Conservation (phyloP, 2,113 vertebrate genomes). For the Martes martes region DNA sequence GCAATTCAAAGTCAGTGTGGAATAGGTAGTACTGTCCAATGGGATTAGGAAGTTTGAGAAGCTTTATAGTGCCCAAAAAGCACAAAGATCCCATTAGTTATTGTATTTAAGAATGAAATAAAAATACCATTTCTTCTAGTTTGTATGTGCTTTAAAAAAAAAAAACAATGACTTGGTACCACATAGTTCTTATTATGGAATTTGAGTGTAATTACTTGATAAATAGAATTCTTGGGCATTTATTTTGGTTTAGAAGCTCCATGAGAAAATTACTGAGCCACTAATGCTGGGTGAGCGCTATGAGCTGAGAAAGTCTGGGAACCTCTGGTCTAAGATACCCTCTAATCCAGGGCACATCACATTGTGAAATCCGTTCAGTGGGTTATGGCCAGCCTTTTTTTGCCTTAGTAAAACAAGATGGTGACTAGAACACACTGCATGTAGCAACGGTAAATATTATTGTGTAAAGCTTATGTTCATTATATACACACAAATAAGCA, state of each 20-base stretch:
- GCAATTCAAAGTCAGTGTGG: not conserved
- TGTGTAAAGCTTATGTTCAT: not conserved
- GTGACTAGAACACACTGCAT: not conserved
- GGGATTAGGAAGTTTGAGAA: not conserved
- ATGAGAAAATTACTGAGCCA: not conserved
- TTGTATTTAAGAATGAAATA: not conserved
- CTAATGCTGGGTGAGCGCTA: not conserved
- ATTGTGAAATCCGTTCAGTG: not conserved
- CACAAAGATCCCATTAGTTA: not conserved
- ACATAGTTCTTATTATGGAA: not conserved
- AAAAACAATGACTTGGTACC: not conserved
- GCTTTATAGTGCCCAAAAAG: not conserved
- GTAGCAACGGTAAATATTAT: not conserved
- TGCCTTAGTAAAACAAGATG: conserved; percentile 5
- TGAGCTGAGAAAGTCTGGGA: not conserved
- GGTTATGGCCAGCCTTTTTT: not conserved
- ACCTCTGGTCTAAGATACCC: not conserved
- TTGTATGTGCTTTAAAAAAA: not conserved
- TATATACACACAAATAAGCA: not conserved
- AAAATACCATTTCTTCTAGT: not conserved
- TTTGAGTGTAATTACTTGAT: not conserved
- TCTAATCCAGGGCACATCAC: not conserved
- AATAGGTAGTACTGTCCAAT: not conserved
- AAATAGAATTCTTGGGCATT: not conserved
- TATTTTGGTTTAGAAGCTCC: not conserved